A percentile compares a stretch with the other conserved stretches of the same genome.
phyloP scores from a whole-genome alignment of 2,888 invertebrate genomes.

The Horisme vitalbata region DNA sequence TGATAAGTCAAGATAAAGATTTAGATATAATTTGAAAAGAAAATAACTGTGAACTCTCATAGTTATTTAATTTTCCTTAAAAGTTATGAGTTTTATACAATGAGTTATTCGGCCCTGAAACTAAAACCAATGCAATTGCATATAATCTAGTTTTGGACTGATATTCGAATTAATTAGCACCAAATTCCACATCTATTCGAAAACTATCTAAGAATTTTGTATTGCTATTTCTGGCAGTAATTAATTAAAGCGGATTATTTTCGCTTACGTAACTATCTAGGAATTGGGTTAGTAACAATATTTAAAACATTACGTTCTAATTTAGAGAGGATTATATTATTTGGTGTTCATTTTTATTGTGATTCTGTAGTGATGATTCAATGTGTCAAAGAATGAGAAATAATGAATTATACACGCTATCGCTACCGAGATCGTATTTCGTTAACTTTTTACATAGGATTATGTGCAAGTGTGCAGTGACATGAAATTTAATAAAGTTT shows the following conservation, averaged over 20 bases:
- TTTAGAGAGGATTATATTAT: too few relatives aligned
- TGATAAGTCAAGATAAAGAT: too few relatives aligned
- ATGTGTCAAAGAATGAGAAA: too few relatives aligned
- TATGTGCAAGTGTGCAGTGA: too few relatives aligned
- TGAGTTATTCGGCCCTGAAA: conserved; percentile 14
- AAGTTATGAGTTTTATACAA: conserved; percentile 21
- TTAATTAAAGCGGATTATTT: conserved; percentile 18
- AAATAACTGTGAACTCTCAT: conserved; percentile 18
- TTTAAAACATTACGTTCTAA: too few relatives aligned
- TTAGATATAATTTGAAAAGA: conserved; percentile 18
- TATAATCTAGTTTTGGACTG: conserved; percentile 61
- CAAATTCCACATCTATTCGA: conserved; percentile 72
- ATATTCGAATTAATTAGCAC: conserved; percentile 68
- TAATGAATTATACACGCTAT: too few relatives aligned
- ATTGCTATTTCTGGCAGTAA: conserved; percentile 29
- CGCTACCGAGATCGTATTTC: too few relatives aligned
- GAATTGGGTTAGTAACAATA: conserved; percentile 14
- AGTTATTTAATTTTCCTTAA: conserved; percentile 25
- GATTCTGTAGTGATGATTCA: conserved; percentile 2
- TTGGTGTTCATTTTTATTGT: conserved; percentile 9
- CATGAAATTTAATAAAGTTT: too few relatives aligned
- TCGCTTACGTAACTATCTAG: conserved; percentile 12
- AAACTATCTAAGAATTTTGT: conserved; percentile 49
- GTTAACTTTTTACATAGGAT: too few relatives aligned
- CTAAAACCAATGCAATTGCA: conserved; percentile 18